A percentile compares a stretch with the other conserved stretches of the same genome.
Evolutionary conservation across 2,888 invertebrate genomes (phyloP).

Genomic region (Eurois occulta): DNA sequence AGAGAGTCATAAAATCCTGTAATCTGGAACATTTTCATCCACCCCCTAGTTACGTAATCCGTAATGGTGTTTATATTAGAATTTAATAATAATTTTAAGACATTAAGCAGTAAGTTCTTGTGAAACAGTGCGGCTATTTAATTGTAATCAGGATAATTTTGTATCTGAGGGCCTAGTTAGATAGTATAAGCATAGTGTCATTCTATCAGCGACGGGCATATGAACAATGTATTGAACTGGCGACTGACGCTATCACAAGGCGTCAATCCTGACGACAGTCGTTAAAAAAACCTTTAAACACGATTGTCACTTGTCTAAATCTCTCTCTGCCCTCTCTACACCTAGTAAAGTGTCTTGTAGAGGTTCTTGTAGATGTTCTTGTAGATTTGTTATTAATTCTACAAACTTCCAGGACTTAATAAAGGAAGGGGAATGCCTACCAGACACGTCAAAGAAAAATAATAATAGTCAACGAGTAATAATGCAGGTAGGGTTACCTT

Average conservation of each 20-base stretch:
- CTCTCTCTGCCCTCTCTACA: neutral
- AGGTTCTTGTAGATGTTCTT: neutral
- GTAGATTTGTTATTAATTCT: neutral
- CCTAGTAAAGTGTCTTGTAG: neutral
- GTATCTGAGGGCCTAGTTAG: neutral
- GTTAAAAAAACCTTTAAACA: neutral
- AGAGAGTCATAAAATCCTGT: constrained; percentile 8
- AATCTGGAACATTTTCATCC: constrained; percentile 36
- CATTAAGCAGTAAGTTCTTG: neutral
- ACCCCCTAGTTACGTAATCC: constrained; percentile 13
- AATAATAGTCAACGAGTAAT: constrained; percentile 11
- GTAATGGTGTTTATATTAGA: constrained; percentile 23
- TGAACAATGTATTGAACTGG: too few species aligned
- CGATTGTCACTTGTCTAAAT: neutral
- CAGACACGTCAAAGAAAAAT: neutral
- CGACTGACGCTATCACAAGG: too few species aligned
- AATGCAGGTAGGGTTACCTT: constrained; percentile 10
- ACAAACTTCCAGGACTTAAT: neutral
- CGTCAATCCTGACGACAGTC: too few species aligned
- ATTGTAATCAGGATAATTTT: neutral
- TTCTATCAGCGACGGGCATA: neutral
- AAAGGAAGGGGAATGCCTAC: neutral
- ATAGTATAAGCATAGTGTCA: neutral
- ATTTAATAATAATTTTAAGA: neutral
- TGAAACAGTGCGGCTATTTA: neutral